Evolutionary conservation across 2,888 invertebrate genomes (phyloP).

Genomic region (Leptogaster cylindrica): DNA sequence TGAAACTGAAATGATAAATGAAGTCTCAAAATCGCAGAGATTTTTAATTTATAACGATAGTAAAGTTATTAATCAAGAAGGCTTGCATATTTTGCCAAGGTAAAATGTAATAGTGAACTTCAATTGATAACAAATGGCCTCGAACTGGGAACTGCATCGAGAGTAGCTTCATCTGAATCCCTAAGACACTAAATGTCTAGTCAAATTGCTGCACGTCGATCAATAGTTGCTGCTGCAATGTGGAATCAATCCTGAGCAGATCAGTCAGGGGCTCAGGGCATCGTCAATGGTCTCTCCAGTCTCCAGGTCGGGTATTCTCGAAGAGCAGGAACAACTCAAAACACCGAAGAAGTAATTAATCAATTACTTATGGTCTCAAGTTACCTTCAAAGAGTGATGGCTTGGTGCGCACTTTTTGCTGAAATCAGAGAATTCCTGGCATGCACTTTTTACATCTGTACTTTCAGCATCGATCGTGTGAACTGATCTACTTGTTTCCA

Average conservation of each 20-base stretch:
- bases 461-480: no score
- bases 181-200: constrained; percentile 15
- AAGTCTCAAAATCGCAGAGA: constrained; percentile 62
- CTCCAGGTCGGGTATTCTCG: no score
- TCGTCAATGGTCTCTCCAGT: no score
- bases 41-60: constrained; percentile 62
- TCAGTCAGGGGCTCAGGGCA: no score
- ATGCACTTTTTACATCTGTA: no score
- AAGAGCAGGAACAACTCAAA: constrained; percentile 20
- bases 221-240: constrained; percentile 21
- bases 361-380: constrained; percentile 9
- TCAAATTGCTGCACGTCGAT: constrained; percentile 22
- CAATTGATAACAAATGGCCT: constrained; percentile 14
- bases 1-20: constrained; percentile 57
- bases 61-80: constrained; percentile 58
- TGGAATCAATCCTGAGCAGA: background rate
- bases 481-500: no score
- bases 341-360: constrained; percentile 23
- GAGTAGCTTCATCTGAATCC: constrained; percentile 25
- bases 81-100: constrained; percentile 40
- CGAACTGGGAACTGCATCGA: background rate
- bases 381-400: constrained; percentile 5
- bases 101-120: constrained; percentile 16
- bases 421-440: constrained; percentile 19
- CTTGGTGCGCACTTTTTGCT: constrained; percentile 3